Percentiles rank a stretch among this genome's conserved stretches.
Conservation (phyloP, 2,888 invertebrate genomes). For the Pseudanteris insignis region DNA sequence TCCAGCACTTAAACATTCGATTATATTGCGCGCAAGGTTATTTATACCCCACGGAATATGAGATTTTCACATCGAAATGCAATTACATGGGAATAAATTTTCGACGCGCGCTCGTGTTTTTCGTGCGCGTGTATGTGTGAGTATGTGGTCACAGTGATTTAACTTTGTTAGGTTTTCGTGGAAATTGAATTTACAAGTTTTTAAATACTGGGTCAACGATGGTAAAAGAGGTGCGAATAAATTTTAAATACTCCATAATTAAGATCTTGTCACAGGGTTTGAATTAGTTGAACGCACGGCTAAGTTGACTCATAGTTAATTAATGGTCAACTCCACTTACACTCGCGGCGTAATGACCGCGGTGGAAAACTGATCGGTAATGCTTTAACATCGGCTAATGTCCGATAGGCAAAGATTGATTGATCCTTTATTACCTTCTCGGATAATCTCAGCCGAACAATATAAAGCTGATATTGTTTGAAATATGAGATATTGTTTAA, state of each 20-base stretch:
- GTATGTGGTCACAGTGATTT: no score
- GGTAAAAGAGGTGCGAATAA: constrained; percentile 15
- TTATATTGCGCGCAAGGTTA: no score
- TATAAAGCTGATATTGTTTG: constrained; percentile 17
- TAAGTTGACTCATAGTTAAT: constrained; percentile 23
- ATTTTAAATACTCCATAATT: constrained; percentile 31
- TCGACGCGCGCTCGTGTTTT: no score
- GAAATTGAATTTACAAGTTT: no score
- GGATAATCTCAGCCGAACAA: constrained; percentile 21
- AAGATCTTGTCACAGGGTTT: constrained; percentile 8
- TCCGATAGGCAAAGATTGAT: constrained; percentile 33
- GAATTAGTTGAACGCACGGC: constrained; percentile 12
- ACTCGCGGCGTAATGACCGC: constrained; percentile 13
- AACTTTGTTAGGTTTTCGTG: no score
- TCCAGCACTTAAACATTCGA: no score
- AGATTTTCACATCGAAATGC: no score
- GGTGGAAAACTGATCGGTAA: constrained; percentile 29
- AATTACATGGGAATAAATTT: no score
- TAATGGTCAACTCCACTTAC: constrained; percentile 26
- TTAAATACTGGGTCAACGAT: constrained; percentile 11
- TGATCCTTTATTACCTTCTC: constrained; percentile 29
- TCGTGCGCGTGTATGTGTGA: no score
- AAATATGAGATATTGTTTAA: constrained; percentile 15
- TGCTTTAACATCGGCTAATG: constrained; percentile 28
- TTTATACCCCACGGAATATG: no score